Conservation (phyloP, 2,797 vertebrate genomes). For the Lepidocolaptes lacrymiger region DNA sequence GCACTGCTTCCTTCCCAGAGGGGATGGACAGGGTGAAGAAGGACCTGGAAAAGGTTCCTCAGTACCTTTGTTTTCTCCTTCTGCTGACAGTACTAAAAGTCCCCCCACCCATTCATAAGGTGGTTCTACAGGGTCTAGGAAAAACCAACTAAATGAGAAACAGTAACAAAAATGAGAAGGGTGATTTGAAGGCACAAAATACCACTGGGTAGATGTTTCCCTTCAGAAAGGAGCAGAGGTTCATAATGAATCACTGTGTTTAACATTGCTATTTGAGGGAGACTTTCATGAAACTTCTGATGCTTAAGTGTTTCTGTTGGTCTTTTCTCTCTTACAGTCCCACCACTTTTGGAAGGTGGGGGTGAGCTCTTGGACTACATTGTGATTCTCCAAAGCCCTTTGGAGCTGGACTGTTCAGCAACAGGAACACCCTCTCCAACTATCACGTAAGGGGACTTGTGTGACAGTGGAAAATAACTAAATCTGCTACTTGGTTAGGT, state of each 20-base stretch:
- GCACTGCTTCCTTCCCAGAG: not conserved
- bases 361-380: slow-evolving; percentile 82
- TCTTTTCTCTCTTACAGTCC: slow-evolving; percentile 78
- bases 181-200: not conserved
- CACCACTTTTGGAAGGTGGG: slow-evolving; percentile 86
- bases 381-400: slow-evolving; percentile 83
- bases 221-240: not conserved
- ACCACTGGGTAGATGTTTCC: not conserved
- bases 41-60: not conserved
- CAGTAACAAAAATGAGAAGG: not conserved
- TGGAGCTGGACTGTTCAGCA: slow-evolving; percentile 90
- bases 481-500: not conserved
- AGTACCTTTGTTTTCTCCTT: not conserved
- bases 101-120: fast-evolving
- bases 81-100: not conserved
- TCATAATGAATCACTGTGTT: not conserved
- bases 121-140: not conserved
- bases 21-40: not conserved
- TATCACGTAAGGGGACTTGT: slow-evolving; percentile 83
- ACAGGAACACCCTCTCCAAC: slow-evolving; percentile 86
- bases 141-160: not conserved
- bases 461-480: not conserved
- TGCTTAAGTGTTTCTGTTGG: not conserved
- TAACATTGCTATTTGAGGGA: not conserved
- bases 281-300: not conserved